A percentile compares a stretch with the other conserved stretches of the same genome.
Conservation (phyloP, 2,113 vertebrate species). For the Bucco capensis region DNA sequence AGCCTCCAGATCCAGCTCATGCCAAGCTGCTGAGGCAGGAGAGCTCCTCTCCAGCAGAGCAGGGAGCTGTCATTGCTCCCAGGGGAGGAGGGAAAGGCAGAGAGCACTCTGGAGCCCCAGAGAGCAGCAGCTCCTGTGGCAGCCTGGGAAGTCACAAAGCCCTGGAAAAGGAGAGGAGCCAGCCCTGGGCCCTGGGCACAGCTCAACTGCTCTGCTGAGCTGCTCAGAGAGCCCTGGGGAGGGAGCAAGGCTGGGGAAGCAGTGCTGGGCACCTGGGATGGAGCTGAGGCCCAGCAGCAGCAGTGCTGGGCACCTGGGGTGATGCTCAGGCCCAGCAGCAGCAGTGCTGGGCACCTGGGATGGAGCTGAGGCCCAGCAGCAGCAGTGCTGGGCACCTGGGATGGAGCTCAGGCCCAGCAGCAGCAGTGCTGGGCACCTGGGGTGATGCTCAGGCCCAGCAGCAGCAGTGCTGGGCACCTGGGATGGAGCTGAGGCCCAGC, state of each 20-base stretch:
- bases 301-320: background rate
- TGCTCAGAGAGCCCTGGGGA: background rate
- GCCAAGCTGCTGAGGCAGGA: conserved; percentile 51
- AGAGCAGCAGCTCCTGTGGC: background rate
- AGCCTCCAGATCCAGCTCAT: conserved; percentile 60
- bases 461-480: accelerated
- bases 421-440: background rate
- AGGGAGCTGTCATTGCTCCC: conserved; percentile 37
- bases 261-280: background rate
- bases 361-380: background rate
- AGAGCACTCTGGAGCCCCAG: background rate
- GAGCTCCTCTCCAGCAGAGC: conserved; percentile 34
- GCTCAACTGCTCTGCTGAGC: background rate
- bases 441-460: background rate
- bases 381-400: accelerated
- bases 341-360: background rate
- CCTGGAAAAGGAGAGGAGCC: background rate
- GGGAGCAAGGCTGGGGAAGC: background rate
- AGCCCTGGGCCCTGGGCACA: background rate
- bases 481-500: no score
- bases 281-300: background rate
- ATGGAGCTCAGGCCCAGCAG: no score
- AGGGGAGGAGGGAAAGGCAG: background rate
- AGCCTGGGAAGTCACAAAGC: background rate
- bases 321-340: background rate